These are phyloP conservation scores for Metacarcinus magister DNA, from an alignment of 2,888 invertebrate species.

Conservation along the genomic window DNA sequence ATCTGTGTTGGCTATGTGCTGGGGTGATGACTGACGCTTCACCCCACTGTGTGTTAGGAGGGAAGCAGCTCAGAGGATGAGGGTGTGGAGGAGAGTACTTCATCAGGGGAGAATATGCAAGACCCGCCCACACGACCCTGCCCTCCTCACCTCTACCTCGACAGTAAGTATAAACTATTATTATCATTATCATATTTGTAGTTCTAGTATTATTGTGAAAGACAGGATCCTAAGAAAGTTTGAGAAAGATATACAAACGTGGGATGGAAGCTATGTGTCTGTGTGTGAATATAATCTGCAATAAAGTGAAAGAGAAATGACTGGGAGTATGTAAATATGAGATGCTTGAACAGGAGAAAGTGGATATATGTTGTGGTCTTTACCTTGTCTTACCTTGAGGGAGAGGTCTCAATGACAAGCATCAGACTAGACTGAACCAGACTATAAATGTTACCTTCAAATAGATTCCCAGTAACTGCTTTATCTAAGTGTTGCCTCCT, in stretches of 20 bases:
- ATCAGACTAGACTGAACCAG: too few species aligned
- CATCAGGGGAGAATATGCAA: slow-evolving; percentile 61
- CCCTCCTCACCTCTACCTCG: slow-evolving; percentile 80
- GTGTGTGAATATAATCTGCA: too few species aligned
- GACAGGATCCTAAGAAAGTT: too few species aligned
- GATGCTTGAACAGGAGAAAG: too few species aligned
- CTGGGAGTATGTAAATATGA: too few species aligned
- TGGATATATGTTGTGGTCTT: not conserved
- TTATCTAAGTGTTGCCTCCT: too few species aligned
- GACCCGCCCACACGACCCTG: slow-evolving; percentile 70
- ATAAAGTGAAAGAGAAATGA: too few species aligned
- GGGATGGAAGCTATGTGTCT: too few species aligned
- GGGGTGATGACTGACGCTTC: not conserved
- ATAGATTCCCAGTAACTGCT: too few species aligned
- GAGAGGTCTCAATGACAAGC: too few species aligned
- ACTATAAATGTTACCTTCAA: too few species aligned
- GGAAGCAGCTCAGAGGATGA: slow-evolving; percentile 82
- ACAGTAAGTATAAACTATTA: slow-evolving; percentile 65
- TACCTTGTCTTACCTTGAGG: not conserved
- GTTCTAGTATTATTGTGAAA: not conserved
- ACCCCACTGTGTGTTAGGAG: slow-evolving; percentile 73
- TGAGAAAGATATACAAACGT: too few species aligned
- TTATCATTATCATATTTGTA: not conserved
- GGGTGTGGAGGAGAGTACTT: slow-evolving; percentile 71
- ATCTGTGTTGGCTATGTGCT: not conserved